Percentiles rank a stretch among this genome's conserved stretches.
Evolutionary conservation across 2,113 vertebrate species (phyloP).

Genomic region (Aviceda subcristata): DNA sequence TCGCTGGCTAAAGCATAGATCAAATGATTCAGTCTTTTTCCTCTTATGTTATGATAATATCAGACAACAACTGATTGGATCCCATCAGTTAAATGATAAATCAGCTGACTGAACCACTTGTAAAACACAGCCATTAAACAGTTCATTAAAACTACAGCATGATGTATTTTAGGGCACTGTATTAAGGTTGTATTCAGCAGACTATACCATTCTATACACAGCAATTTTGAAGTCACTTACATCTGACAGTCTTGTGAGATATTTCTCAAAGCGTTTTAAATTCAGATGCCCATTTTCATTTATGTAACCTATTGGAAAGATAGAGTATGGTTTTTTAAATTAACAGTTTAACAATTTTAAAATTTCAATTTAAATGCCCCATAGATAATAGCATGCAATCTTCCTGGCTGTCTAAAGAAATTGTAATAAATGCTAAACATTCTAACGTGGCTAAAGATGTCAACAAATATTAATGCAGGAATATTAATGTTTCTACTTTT

Average conservation of each 20-base stretch:
- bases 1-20: not conserved
- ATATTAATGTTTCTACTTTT: not conserved
- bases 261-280: constrained; percentile 92
- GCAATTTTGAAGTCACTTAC: constrained; percentile 73
- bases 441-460: not conserved
- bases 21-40: not conserved
- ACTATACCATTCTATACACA: not conserved
- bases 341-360: not conserved
- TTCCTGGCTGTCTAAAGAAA: not conserved
- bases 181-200: not conserved
- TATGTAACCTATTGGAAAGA: constrained; percentile 86
- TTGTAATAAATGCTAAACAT: not conserved
- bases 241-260: constrained; percentile 90
- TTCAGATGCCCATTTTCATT: constrained; percentile 96
- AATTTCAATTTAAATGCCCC: not conserved
- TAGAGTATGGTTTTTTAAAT: not conserved
- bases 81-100: not conserved
- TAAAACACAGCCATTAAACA: not conserved
- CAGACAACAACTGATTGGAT: not conserved
- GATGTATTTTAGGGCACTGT: not conserved
- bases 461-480: not conserved
- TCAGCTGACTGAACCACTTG: not conserved
- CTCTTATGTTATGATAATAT: not conserved
- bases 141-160: not conserved
- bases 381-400: not conserved